Evolutionary conservation across 2,113 vertebrate species (phyloP), one percentile per base, ranked within the genome.

Genomic region (Oreochromis aureus): DNA sequence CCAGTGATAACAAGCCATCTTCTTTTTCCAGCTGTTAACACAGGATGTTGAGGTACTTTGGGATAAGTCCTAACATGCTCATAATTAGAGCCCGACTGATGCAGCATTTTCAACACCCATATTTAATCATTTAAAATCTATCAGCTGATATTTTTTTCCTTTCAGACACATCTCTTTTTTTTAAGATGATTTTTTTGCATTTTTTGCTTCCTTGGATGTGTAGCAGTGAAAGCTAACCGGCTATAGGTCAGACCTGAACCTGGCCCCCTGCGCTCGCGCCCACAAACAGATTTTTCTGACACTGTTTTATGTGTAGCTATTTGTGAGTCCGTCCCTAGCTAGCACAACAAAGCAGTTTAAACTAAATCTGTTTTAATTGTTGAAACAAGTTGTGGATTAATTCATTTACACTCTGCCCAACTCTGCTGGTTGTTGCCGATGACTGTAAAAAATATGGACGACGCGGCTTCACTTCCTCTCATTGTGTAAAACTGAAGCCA

Each of bases 61-160:
- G 10, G 59, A 63, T 10, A 19, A 39, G 44, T 76, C 16, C 41
- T 5, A 48, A 1, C 15, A 30, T 12, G 24, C 41, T 76, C 41
- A 19, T 22, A 46, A 4, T 27, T 46, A 6, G 0, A 73, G 69
- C 69, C 53, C 5, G 10, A 6, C 10, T 18, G 22, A 73, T 73
- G 3, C 3, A 27, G 0, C 39, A 46, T 27, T 73, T 73, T 27
- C 69, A 73, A 0, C 22, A 3, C 66, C 12, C 1, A 0, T 24
- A 4, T 71, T 24, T 24, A 15, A 22, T 44, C 7, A 16, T 73
- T 71, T 69, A 69, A 41, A 71, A 44, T 10, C 19, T 8, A 53
- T 22, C 36, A 69, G 36, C 63, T 69, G 36, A 41, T 1, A 66
- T 18, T 3, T 41, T 69, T n/a, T 69, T 39, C 5, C 10, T 69